Evolutionary conservation across 1,140 invertebrate species (phyloP).

Genomic region (Pristionchus pacificus): DNA sequence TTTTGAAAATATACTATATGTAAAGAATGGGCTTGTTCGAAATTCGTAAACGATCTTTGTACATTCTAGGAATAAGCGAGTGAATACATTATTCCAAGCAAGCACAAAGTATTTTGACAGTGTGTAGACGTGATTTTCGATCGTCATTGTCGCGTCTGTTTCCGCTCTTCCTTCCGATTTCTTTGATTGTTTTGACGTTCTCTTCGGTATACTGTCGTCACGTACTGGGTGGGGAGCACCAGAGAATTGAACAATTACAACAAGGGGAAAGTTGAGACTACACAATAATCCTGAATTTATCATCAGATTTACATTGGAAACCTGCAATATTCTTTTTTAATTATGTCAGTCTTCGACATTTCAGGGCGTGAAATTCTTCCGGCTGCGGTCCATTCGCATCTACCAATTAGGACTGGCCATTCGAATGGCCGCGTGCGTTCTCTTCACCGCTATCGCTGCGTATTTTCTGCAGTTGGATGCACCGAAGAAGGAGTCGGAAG

Average conservation of each 20-base stretch:
- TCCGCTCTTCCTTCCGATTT: no score
- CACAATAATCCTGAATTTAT: neutral
- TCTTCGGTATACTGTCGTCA: neutral
- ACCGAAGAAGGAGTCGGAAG: neutral
- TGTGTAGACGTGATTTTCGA: no score
- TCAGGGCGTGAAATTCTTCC: neutral
- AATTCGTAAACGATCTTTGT: no score
- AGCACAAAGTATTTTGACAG: no score
- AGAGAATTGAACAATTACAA: no score
- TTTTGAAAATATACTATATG: no score
- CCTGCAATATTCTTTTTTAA: neutral
- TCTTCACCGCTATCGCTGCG: neutral
- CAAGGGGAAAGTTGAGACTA: neutral
- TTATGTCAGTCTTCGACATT: neutral
- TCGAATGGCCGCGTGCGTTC: neutral
- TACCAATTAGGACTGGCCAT: neutral
- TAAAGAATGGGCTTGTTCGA: no score
- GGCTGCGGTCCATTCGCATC: neutral
- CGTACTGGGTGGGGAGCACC: no score
- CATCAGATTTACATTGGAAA: neutral
- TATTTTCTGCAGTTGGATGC: neutral
- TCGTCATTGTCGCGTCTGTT: no score
- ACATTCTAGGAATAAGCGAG: no score
- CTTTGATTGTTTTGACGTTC: neutral
- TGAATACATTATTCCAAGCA: no score